Evolutionary conservation across 2,113 vertebrate genomes (phyloP).

Genomic region (Trichomycterus rosablanca): DNA sequence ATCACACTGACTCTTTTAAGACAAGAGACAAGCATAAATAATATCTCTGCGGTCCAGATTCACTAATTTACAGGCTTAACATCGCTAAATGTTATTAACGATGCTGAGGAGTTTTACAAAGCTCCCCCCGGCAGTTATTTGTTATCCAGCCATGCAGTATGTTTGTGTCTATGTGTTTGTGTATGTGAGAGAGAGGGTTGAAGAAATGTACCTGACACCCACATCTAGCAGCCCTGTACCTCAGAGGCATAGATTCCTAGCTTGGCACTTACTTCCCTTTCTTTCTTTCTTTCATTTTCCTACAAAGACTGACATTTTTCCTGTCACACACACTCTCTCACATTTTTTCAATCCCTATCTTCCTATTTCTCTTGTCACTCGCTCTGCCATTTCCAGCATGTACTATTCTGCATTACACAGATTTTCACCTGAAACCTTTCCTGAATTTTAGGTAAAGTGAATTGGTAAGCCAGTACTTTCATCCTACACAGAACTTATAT

Average conservation of each 20-base stretch:
- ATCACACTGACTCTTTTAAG: conserved; percentile 75
- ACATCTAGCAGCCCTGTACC: conserved; percentile 54
- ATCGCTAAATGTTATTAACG: conserved; percentile 77
- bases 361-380: too few species aligned
- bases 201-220: conserved; percentile 66
- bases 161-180: conserved; percentile 52
- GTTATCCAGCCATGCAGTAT: conserved; percentile 68
- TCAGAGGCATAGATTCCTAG: conserved; percentile 39
- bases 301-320: conserved; percentile 47
- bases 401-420: too few species aligned
- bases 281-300: conserved; percentile 27
- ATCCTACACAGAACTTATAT: too few species aligned
- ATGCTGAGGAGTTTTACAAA: conserved; percentile 71
- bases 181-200: conserved; percentile 41
- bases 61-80: conserved; percentile 77
- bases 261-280: conserved; percentile 26
- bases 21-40: conserved; percentile 76
- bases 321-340: too few species aligned
- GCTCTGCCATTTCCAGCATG: too few species aligned
- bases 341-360: too few species aligned
- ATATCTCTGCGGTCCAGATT: conserved; percentile 78
- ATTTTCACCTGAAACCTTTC: too few species aligned
- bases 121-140: conserved; percentile 73
- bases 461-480: too few species aligned
- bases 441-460: too few species aligned